A percentile compares a stretch with the other conserved stretches of the same genome.
phyloP scores from a whole-genome alignment of 1,140 invertebrate genomes.

The Drosophila trapezifrons region DNA sequence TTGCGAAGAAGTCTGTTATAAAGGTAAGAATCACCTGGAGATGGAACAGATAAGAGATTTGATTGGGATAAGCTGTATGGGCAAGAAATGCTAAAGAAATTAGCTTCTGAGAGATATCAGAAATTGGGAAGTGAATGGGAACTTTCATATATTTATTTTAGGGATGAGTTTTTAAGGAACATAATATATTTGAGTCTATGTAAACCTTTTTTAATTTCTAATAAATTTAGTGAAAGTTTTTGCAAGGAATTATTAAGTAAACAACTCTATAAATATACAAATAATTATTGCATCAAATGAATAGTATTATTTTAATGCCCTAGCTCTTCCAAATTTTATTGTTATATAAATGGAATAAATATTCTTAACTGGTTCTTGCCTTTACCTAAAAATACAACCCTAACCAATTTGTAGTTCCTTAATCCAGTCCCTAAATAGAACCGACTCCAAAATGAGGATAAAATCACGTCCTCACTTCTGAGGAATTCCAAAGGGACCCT shows the following conservation, averaged over 20 bases:
- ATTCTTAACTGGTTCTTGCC: not conserved
- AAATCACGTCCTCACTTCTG: slow-evolving; percentile 51
- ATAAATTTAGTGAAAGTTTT: not conserved
- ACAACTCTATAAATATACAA: too few species aligned
- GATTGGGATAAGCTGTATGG: not conserved
- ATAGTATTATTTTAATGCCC: too few species aligned
- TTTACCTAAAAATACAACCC: not conserved
- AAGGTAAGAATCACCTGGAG: slow-evolving; percentile 25
- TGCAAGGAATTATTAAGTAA: not conserved
- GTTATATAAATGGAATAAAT: accelerated
- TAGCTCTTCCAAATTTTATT: too few species aligned
- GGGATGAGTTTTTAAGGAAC: too few species aligned
- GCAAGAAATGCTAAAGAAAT: slow-evolving; percentile 2
- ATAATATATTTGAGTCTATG: not conserved
- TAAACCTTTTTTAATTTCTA: not conserved
- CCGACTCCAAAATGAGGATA: not conserved
- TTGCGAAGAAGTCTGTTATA: slow-evolving; percentile 60
- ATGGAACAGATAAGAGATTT: slow-evolving; percentile 24
- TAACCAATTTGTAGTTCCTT: not conserved
- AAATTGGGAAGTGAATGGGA: not conserved
- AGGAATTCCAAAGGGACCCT: slow-evolving; percentile 50
- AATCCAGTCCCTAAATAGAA: slow-evolving; percentile 13
- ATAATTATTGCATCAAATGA: too few species aligned
- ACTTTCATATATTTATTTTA: too few species aligned
- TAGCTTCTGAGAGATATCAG: slow-evolving; percentile 40